Conservation (phyloP, 2,113 vertebrate species). For the Lipophrys pholis region DNA sequence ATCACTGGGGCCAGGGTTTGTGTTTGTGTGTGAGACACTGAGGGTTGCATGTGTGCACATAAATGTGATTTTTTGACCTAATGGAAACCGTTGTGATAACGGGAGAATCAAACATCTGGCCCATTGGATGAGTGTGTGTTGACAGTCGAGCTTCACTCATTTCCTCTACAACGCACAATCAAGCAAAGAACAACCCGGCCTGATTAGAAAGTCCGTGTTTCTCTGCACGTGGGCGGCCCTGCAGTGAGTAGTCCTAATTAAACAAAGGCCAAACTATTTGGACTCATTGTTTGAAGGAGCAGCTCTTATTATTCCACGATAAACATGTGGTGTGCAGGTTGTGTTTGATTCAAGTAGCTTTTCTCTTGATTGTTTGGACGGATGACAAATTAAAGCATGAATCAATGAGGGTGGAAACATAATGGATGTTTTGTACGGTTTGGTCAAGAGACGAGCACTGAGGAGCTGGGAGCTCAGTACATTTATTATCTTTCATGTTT, state of each 20-base stretch:
- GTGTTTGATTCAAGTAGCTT: slow-evolving; percentile 3
- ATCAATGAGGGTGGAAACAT: not conserved
- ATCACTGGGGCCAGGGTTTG: slow-evolving; percentile 13
- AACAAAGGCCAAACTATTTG: slow-evolving; percentile 11
- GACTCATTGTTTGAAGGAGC: not conserved
- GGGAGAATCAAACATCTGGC: slow-evolving; percentile 62
- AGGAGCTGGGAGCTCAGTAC: too few relatives aligned
- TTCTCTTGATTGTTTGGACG: slow-evolving; percentile 5
- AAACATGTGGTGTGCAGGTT: not conserved
- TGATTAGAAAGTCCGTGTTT: slow-evolving; percentile 15
- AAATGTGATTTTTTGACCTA: slow-evolving; percentile 57
- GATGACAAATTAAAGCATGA: slow-evolving; percentile 6
- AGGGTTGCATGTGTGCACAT: slow-evolving; percentile 42
- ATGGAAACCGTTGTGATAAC: slow-evolving; percentile 39
- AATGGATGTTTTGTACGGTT: not conserved
- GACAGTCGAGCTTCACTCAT: slow-evolving; percentile 29
- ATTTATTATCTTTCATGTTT: too few relatives aligned
- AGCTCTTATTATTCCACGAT: not conserved
- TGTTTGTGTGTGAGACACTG: slow-evolving; percentile 7
- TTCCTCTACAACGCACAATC: slow-evolving; percentile 37
- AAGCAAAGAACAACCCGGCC: not conserved
- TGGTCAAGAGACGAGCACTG: too few relatives aligned
- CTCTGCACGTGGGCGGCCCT: not conserved
- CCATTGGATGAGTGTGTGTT: slow-evolving; percentile 16
- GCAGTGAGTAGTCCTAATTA: slow-evolving; percentile 6